These are phyloP conservation scores for Chaitophorus viminalis DNA, from an alignment of 2,888 invertebrate species.

Conservation along the genomic window DNA sequence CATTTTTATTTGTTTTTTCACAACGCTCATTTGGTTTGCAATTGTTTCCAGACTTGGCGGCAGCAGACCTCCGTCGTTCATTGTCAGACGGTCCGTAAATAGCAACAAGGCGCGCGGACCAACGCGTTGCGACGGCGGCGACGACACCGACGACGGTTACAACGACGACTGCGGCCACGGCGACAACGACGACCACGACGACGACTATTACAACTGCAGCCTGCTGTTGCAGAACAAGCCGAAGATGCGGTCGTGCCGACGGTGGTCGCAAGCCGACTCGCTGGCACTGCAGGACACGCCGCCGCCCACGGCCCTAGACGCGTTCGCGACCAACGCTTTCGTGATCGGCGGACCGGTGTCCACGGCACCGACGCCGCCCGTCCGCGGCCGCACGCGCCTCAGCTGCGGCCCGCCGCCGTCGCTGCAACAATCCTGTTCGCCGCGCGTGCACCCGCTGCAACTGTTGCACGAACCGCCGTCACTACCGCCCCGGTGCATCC, in stretches of 20 bases:
- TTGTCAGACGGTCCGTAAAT: slow-evolving; percentile 62
- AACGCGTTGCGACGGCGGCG: slow-evolving; percentile 63
- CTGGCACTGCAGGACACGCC: slow-evolving; percentile 62
- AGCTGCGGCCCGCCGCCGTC: slow-evolving; percentile 47
- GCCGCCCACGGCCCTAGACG: slow-evolving; percentile 4
- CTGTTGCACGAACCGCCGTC: background rate
- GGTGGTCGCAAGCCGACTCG: slow-evolving; percentile 64
- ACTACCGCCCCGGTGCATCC: slow-evolving; percentile 23
- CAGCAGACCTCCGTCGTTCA: slow-evolving; percentile 52
- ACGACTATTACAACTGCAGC: slow-evolving; percentile 60
- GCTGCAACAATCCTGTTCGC: background rate
- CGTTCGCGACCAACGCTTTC: slow-evolving; percentile 65
- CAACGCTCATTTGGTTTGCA: background rate
- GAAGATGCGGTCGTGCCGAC: slow-evolving; percentile 64
- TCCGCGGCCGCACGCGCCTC: slow-evolving; percentile 36
- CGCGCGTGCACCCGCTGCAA: background rate
- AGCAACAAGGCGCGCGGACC: slow-evolving; percentile 58
- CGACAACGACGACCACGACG: slow-evolving; percentile 44
- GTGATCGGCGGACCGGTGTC: slow-evolving; percentile 67
- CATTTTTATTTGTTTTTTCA: background rate
- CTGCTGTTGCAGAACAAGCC: slow-evolving; percentile 63
- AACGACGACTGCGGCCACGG: slow-evolving; percentile 4
- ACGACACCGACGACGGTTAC: slow-evolving; percentile 35
- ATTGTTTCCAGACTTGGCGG: slow-evolving; percentile 33
- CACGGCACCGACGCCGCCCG: slow-evolving; percentile 52